A percentile compares a stretch with the other conserved stretches of the same genome.
Evolutionary conservation across 1,140 invertebrate genomes (phyloP).

Genomic region (Apis florea): DNA sequence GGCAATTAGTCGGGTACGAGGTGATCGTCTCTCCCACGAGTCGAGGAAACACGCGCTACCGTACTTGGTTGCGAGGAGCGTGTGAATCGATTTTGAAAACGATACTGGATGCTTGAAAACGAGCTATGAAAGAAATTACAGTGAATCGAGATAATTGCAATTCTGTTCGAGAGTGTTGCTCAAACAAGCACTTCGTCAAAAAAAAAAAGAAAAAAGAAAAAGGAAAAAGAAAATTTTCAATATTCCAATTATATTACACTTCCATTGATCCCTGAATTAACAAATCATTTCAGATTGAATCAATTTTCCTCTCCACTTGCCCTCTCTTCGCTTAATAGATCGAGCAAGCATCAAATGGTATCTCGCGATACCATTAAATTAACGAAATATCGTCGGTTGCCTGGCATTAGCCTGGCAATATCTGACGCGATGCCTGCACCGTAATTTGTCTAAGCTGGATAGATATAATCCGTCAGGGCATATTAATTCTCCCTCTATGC

Average conservation of each 20-base stretch:
- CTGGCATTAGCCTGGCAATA: slow-evolving; percentile 8
- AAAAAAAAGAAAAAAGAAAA: no score
- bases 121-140: no score
- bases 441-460: slow-evolving; percentile 30
- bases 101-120: no score
- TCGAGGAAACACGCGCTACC: neutral
- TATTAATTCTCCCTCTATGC: slow-evolving; percentile 32
- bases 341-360: slow-evolving; percentile 21
- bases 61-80: neutral
- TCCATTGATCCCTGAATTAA: no score
- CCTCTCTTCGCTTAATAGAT: slow-evolving; percentile 43
- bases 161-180: no score
- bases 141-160: no score
- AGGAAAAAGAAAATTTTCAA: no score
- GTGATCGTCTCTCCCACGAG: slow-evolving; percentile 8
- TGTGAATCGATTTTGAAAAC: neutral
- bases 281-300: neutral
- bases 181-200: no score
- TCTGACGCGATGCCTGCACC: neutral
- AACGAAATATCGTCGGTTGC: slow-evolving; percentile 32
- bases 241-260: no score
- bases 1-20: slow-evolving; percentile 48
- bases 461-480: neutral
- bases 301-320: no score
- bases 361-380: slow-evolving; percentile 23